Evolutionary conservation across 2,888 invertebrate genomes (phyloP), one percentile per base, ranked within the genome.

Genomic region (Lysandra coridon): DNA sequence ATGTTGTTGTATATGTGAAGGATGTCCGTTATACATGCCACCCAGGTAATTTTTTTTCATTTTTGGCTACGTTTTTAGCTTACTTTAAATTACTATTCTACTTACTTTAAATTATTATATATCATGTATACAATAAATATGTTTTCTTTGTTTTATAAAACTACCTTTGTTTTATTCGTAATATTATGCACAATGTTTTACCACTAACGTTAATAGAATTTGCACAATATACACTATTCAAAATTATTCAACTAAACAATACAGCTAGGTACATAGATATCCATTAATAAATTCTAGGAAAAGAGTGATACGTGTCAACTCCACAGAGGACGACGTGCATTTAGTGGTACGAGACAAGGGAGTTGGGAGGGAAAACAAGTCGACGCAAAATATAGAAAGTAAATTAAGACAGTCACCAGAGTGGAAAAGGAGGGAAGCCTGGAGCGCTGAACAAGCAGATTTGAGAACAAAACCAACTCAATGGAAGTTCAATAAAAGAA

Each of bases 1-100:
- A 82, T 95, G 97, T 81, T 98, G 98, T 90, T 98, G 98, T 86
- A 96, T 98, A 82, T 98, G 98, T 87, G 97, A 97, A 84, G 97
- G 97, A 85, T 98, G 98, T 86, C 98, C 98, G n/a, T 95, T 97
- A 78, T 98, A 97, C 85, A 96, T 96, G 91, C 97, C 97, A 79
- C 96, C 97, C 78, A 96, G 97, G 96, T 96, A 95, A 91, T 84
- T 87, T 82, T 57, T 53, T 37, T 53, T 44, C 7, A 33, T 80
- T 73, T 30, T 77, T 33, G 73, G n/a, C 44, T 74, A 75, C 37
- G 44, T 78, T 73, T 73, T 78, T 74, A 75, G 78, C 74, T 74
- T 80, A 7, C 30, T 37, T 30, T 10, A 64, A 64, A 30, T 64
- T 12, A 12, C 10, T 23, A 23, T 23, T 23, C 23, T 23, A 23